A percentile compares a stretch with the other conserved stretches of the same genome.
Evolutionary conservation across 1,140 invertebrate species (phyloP).

Genomic region (Chrysoperla carnea): DNA sequence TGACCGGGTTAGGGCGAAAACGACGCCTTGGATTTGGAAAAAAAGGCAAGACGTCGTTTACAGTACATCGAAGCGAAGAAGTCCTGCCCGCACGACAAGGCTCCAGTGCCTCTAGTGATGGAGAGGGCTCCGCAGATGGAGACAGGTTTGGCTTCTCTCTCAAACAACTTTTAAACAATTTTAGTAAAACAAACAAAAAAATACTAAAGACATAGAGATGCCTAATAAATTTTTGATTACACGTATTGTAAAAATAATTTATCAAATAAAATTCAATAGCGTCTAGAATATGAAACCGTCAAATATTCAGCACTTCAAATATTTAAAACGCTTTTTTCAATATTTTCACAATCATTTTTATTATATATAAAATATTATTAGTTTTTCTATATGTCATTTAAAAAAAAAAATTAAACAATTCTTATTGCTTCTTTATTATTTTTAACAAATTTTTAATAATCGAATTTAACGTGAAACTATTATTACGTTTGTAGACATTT

Average conservation of each 20-base stretch:
- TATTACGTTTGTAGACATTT: no score
- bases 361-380: no score
- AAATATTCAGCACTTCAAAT: no score
- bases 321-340: no score
- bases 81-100: slow-evolving; percentile 72
- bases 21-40: slow-evolving; percentile 88
- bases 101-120: slow-evolving; percentile 82
- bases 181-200: neutral
- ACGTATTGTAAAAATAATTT: neutral
- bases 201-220: slow-evolving; percentile 5
- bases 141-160: slow-evolving; percentile 44
- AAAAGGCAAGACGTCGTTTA: slow-evolving; percentile 86
- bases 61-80: slow-evolving; percentile 89
- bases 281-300: no score
- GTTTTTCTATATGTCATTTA: no score
- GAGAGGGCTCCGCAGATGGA: slow-evolving; percentile 67
- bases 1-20: slow-evolving; percentile 56
- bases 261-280: neutral
- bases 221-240: slow-evolving; percentile 1
- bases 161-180: neutral
- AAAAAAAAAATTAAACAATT: no score
- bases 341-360: no score
- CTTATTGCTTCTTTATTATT: no score
- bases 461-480: no score
- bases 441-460: no score